Conservation (phyloP, 1,140 invertebrate genomes). For the Drosophila saltans region DNA sequence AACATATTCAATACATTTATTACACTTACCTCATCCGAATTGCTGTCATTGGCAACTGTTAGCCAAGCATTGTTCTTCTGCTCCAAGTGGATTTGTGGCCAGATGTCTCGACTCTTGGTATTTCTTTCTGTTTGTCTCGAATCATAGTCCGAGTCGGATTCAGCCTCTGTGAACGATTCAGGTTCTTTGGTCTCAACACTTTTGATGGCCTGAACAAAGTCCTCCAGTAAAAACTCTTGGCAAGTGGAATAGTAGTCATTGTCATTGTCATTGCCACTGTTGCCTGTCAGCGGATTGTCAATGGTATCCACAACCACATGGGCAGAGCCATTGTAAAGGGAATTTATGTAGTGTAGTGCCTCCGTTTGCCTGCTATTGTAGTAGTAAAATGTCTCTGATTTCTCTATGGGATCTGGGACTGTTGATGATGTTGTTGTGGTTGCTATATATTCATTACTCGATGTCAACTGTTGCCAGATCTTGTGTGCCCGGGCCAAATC, state of each 20-base stretch:
- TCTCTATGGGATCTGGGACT: constrained; percentile 3
- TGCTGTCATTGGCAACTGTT: neutral
- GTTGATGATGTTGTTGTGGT: constrained; percentile 13
- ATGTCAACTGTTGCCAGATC: constrained; percentile 80
- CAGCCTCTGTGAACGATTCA: constrained; percentile 1
- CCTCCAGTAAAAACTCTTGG: constrained; percentile 67
- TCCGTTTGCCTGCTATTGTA: constrained; percentile 43
- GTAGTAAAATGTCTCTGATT: constrained; percentile 62
- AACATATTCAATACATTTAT: constrained; percentile 11
- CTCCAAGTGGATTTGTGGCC: constrained; percentile 39
- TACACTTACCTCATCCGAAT: constrained; percentile 12
- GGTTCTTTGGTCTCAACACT: constrained; percentile 8
- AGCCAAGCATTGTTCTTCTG: constrained; percentile 44
- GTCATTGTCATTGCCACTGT: constrained; percentile 13
- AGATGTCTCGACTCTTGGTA: constrained; percentile 25
- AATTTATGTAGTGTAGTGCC: constrained; percentile 55
- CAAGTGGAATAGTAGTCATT: constrained; percentile 55
- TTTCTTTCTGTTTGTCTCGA: neutral
- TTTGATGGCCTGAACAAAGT: constrained; percentile 43
- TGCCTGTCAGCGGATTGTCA: constrained; percentile 37
- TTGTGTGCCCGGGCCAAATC: constrained; percentile 78
- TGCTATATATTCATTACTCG: constrained; percentile 80
- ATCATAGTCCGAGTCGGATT: neutral
- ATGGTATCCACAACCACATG: constrained; percentile 30
- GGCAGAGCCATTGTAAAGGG: constrained; percentile 57